Evolutionary conservation across 2,797 vertebrate species (phyloP), one percentile per base, ranked within the genome.

Genomic region (Argya squamiceps): DNA sequence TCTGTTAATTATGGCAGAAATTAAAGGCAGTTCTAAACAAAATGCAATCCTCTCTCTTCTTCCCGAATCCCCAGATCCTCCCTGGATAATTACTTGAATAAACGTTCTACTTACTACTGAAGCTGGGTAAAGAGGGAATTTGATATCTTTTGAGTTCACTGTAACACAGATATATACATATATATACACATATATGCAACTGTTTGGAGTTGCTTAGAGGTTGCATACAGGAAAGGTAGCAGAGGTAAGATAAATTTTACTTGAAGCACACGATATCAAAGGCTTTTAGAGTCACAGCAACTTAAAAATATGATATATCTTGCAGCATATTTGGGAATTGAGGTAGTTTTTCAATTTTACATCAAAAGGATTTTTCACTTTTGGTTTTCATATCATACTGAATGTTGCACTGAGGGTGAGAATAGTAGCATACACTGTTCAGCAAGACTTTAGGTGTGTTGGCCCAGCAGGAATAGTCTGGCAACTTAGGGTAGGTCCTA

Each of bases 1-100:
- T 83, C 62, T 78, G 53, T 82, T 92, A 90, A 94, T 70, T 83
- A 74, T 88, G 36, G 43, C 43, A 84, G 47, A 92, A 89, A 83
- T 88, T 82, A 89, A 92, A 92, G 62, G 41, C 29, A 60, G 50
- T 85, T 87, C 77, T 86, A 64, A 94, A 90, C 50, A 92, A 78
- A 84, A 53, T 41, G 11, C 0, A 0, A 4, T 50, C 9, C 19
- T 55, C 24, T n/a, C 8, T 67, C 26, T 71, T 17, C 65, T 53
- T 12, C 10, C 4, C 0, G 30, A 84, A 11, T 9, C 16, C 15
- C 26, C 20, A 56, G 4, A 37, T 76, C 27, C 29, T 85, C 8
- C 49, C 39, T 75, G 46, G 60, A 41, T 91, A 82, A 53, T 36
- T 60, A 30, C 63, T 81, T 84, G 36, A 74, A 43, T 27, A 70